These are phyloP conservation scores for Heterochromis multidens DNA, from an alignment of 2,113 vertebrate genomes.

Conservation along the genomic window DNA sequence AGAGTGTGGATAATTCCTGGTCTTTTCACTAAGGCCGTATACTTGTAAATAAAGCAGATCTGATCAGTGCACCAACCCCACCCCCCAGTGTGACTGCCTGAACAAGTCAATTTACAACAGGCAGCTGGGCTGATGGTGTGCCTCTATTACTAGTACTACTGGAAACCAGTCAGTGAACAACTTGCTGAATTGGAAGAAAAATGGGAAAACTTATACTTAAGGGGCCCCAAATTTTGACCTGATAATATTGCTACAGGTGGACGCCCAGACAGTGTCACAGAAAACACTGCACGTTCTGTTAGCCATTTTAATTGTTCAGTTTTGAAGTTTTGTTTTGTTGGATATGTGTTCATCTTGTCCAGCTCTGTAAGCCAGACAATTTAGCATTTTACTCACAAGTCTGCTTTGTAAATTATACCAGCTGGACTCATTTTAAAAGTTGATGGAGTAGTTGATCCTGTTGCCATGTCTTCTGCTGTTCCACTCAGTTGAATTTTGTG, in stretches of 20 bases:
- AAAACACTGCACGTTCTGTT: neutral
- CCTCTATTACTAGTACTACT: constrained; percentile 43
- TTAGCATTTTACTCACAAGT: neutral
- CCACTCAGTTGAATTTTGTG: constrained; percentile 40
- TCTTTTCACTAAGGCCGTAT: constrained; percentile 22
- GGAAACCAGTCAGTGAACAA: constrained; percentile 18
- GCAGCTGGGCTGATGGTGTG: constrained; percentile 52
- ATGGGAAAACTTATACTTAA: neutral
- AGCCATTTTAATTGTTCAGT: neutral
- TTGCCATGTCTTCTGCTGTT: constrained; percentile 18
- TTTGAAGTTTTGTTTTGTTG: neutral
- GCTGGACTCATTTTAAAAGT: neutral
- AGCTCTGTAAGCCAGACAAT: neutral
- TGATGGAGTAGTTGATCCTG: constrained; percentile 18
- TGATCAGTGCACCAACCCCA: constrained; percentile 11
- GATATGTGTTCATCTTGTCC: neutral
- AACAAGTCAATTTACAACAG: constrained; percentile 60
- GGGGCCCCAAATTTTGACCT: neutral
- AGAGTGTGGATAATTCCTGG: constrained; percentile 42
- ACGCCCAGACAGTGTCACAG: neutral
- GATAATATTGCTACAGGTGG: neutral
- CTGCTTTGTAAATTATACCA: neutral
- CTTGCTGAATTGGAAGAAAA: neutral
- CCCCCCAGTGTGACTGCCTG: neutral
- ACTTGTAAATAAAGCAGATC: constrained; percentile 57